Evolutionary conservation across 2,888 invertebrate genomes (phyloP).

Genomic region (Rotaria socialis): DNA sequence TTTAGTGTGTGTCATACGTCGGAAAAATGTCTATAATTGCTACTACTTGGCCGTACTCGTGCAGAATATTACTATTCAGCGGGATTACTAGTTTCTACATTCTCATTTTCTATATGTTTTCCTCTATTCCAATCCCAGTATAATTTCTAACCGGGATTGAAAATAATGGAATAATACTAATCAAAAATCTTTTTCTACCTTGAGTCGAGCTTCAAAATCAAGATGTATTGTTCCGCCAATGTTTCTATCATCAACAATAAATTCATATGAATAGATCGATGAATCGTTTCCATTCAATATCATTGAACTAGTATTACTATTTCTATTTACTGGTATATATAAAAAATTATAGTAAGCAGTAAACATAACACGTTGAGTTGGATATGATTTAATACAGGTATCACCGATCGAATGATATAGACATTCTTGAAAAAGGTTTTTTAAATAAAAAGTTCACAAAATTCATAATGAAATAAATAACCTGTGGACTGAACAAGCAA

Average conservation of each 20-base stretch:
- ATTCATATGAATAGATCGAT: background rate
- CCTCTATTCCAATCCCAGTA: too few species aligned
- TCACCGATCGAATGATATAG: background rate
- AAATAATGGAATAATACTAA: too few species aligned
- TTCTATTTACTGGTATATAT: background rate
- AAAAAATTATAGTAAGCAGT: background rate
- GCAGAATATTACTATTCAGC: too few species aligned
- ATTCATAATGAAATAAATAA: background rate
- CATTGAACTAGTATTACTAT: background rate
- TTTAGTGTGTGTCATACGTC: too few species aligned
- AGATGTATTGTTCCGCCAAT: constrained; percentile 1
- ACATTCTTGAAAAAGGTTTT: background rate
- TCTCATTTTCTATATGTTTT: too few species aligned
- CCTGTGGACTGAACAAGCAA: background rate
- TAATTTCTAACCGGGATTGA: too few species aligned
- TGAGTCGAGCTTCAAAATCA: background rate
- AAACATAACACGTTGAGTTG: background rate
- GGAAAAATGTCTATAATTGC: too few species aligned
- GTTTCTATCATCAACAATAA: background rate
- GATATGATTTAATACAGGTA: background rate
- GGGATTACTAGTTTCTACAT: too few species aligned
- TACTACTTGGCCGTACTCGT: too few species aligned
- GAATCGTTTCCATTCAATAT: background rate
- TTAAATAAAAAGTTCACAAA: too few species aligned
- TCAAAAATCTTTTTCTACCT: background rate